Evolutionary conservation across 2,797 vertebrate species (phyloP).

Genomic region (Periparus ater): DNA sequence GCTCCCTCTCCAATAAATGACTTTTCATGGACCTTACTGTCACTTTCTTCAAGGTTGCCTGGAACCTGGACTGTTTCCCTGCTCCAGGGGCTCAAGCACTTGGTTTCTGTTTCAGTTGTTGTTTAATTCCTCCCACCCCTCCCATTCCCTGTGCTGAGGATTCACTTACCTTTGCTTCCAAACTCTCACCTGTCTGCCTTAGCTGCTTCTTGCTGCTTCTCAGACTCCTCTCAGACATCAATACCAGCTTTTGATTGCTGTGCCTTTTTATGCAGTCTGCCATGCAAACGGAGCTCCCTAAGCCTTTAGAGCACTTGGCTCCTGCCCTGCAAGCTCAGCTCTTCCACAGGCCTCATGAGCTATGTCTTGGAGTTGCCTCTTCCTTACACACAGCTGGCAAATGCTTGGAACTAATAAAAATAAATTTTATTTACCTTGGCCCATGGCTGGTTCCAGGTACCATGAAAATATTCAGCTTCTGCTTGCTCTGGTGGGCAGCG

Average conservation of each 20-base stretch:
- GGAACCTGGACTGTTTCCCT: background rate
- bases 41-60: background rate
- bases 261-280: background rate
- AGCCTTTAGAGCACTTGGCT: background rate
- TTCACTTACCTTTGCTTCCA: background rate
- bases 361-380: background rate
- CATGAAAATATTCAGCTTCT: background rate
- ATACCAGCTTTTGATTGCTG: background rate
- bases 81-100: background rate
- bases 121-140: background rate
- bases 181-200: background rate
- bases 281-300: background rate
- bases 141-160: background rate
- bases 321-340: background rate
- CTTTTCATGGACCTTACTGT: background rate
- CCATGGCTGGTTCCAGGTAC: background rate
- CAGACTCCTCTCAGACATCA: background rate
- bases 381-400: background rate
- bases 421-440: conserved; percentile 52
- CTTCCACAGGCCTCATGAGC: background rate
- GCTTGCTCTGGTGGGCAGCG: background rate
- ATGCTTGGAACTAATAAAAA: background rate
- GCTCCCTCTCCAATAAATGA: background rate
- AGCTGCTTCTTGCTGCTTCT: background rate
- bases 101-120: background rate